phyloP scores from a whole-genome alignment of 2,113 vertebrate species.

The Myotis brandtii region DNA sequence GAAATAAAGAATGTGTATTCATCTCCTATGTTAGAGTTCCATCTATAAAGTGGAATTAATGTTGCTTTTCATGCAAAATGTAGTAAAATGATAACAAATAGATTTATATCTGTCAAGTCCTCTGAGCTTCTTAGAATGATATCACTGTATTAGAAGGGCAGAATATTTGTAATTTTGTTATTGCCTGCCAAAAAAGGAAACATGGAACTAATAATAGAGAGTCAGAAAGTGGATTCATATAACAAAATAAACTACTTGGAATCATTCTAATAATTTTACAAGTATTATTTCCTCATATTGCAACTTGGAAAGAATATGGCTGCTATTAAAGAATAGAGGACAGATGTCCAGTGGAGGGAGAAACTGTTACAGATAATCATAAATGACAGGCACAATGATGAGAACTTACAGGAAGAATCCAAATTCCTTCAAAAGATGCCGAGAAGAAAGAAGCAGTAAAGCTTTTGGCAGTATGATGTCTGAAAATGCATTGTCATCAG shows the following conservation, averaged over 20 bases:
- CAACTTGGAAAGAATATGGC: background rate
- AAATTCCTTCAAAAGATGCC: slow-evolving; percentile 38
- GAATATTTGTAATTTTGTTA: slow-evolving; percentile 30
- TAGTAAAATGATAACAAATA: background rate
- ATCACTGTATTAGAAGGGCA: background rate
- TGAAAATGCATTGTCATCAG: slow-evolving; percentile 14
- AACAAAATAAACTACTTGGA: slow-evolving; percentile 31
- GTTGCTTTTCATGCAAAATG: slow-evolving; percentile 21
- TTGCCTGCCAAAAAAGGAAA: background rate
- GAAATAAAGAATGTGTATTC: slow-evolving; percentile 37
- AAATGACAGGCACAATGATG: background rate
- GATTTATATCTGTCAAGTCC: background rate
- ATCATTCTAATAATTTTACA: slow-evolving; percentile 4
- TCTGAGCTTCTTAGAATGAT: slow-evolving; percentile 7
- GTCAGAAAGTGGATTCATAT: slow-evolving; percentile 22
- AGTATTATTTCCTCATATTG: background rate
- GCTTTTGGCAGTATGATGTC: background rate
- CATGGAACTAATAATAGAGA: background rate
- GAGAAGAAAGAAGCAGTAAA: slow-evolving; percentile 25
- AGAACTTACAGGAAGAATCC: slow-evolving; percentile 10
- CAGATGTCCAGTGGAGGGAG: background rate
- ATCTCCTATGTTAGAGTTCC: background rate
- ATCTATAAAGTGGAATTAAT: slow-evolving; percentile 1
- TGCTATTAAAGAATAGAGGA: slow-evolving; percentile 25
- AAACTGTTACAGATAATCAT: slow-evolving; percentile 33